Conservation (phyloP, 2,797 vertebrate species). For the Meriones psammophilus region DNA sequence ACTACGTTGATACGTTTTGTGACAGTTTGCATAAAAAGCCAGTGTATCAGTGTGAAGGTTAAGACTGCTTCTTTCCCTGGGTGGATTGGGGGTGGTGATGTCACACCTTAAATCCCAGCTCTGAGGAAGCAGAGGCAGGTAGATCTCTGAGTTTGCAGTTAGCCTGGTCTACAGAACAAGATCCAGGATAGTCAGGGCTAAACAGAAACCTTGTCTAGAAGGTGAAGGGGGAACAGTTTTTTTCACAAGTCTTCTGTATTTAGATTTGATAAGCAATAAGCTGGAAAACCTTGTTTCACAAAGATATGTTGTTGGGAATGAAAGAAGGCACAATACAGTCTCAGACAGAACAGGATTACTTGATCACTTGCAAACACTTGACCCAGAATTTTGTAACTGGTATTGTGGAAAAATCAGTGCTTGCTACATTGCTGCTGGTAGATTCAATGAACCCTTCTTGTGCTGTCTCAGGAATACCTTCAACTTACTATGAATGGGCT, state of each 20-base stretch:
- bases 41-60: background rate
- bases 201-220: background rate
- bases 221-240: background rate
- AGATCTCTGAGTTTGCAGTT: background rate
- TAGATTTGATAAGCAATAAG: background rate
- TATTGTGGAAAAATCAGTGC: background rate
- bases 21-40: background rate
- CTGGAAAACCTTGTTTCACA: background rate
- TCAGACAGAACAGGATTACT: background rate
- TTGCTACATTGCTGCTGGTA: background rate
- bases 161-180: background rate
- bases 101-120: background rate
- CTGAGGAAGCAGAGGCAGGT: background rate
- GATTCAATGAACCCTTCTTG: background rate
- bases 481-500: background rate
- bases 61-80: background rate
- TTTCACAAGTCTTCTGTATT: background rate
- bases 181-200: background rate
- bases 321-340: background rate
- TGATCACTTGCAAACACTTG: background rate
- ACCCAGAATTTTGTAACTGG: background rate
- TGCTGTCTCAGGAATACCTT: background rate
- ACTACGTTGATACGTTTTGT: background rate
- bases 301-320: background rate
- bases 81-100: too few relatives aligned